phyloP scores from a whole-genome alignment of 1,140 invertebrate genomes.

The Protaetia brevitarsis region DNA sequence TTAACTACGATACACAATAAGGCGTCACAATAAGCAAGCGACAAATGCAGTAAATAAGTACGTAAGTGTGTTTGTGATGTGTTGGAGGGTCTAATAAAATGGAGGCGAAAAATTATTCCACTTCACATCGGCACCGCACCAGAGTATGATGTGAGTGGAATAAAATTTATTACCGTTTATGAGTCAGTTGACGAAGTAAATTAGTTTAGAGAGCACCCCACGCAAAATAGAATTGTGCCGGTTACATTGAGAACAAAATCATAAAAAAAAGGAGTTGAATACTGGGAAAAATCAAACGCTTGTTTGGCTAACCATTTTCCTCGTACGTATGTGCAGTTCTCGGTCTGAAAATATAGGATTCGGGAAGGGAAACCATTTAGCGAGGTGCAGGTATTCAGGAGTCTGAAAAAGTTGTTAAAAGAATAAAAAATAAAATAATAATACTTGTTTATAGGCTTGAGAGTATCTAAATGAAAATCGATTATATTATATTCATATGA shows the following conservation, averaged over 20 bases:
- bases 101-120: conserved; percentile 13
- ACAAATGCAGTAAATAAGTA: not conserved
- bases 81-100: not conserved
- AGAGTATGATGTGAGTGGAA: conserved; percentile 5
- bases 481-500: not conserved
- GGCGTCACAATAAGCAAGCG: conserved; percentile 1
- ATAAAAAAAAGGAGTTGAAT: not conserved
- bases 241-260: not conserved
- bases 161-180: conserved; percentile 12
- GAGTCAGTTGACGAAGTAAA: conserved; percentile 7
- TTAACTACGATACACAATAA: not conserved
- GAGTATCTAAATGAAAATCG: not conserved
- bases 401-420: conserved; percentile 45
- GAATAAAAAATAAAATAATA: not conserved
- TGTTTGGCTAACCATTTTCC: conserved; percentile 34
- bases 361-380: conserved; percentile 56
- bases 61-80: not conserved
- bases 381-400: conserved; percentile 52
- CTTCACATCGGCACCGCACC: not conserved
- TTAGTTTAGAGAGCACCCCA: conserved; percentile 15
- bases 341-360: conserved; percentile 54
- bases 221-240: not conserved
- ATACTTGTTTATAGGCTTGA: not conserved
- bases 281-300: not conserved
- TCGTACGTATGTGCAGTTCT: conserved; percentile 47